Evolutionary conservation across 2,888 invertebrate genomes (phyloP).

Genomic region (Aquatica leii): DNA sequence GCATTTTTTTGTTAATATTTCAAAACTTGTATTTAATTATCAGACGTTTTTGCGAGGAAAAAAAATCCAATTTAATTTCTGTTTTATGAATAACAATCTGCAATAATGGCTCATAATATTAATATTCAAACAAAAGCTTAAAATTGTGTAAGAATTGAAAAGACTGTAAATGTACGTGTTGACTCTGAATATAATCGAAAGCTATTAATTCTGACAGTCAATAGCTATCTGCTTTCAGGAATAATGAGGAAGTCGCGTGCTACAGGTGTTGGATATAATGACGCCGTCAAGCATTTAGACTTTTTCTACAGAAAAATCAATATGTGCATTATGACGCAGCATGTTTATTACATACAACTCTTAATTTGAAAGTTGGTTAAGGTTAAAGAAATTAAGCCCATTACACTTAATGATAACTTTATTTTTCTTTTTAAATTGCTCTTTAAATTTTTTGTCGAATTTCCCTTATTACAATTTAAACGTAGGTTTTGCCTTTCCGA

Average conservation of each 20-base stretch:
- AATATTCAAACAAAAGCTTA: conserved; percentile 25
- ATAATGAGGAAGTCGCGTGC: conserved; percentile 59
- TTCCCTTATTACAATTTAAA: no score
- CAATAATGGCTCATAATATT: conserved; percentile 24
- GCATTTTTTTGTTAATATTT: conserved; percentile 32
- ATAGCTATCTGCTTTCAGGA: conserved; percentile 54
- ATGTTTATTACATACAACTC: conserved; percentile 9
- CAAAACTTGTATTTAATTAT: conserved; percentile 11
- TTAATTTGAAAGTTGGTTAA: conserved; percentile 17
- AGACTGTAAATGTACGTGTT: conserved; percentile 50
- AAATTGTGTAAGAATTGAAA: conserved; percentile 31
- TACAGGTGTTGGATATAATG: conserved; percentile 57
- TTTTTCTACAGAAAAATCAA: conserved; percentile 42
- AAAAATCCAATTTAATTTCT: conserved; percentile 9
- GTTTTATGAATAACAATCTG: conserved; percentile 10
- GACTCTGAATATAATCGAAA: conserved; percentile 57
- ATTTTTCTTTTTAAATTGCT: no score
- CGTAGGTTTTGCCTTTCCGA: no score
- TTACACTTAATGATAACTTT: no score
- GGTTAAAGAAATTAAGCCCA: background rate
- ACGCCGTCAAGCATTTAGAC: conserved; percentile 50
- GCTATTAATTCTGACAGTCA: conserved; percentile 57
- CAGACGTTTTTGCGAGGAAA: background rate
- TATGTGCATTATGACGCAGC: conserved; percentile 23
- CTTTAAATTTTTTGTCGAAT: background rate